phyloP scores from a whole-genome alignment of 1,140 invertebrate species.

The Euwallacea similis region DNA sequence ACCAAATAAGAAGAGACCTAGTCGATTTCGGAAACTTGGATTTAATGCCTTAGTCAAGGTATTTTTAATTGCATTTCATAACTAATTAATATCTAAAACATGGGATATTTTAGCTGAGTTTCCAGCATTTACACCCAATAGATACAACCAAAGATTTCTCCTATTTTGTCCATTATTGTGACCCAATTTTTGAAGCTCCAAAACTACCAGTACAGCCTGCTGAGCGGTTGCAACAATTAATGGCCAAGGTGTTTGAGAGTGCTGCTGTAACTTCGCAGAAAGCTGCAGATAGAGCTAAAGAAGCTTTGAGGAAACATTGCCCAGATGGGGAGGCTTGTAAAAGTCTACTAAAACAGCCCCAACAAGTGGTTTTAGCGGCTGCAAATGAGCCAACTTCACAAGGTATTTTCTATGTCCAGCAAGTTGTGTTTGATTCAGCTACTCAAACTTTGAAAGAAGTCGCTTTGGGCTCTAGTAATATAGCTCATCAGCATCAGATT shows the following conservation, averaged over 20 bases:
- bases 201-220: conserved; percentile 40
- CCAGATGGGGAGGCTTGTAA: background rate
- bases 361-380: background rate
- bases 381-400: background rate
- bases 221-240: conserved; percentile 45
- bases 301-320: conserved; percentile 22
- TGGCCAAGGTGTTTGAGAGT: conserved; percentile 48
- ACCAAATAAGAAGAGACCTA: conserved; percentile 44
- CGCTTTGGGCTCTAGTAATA: background rate
- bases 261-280: conserved; percentile 42
- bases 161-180: conserved; percentile 51
- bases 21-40: conserved; percentile 49
- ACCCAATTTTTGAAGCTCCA: conserved; percentile 45
- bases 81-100: background rate
- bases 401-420: conserved; percentile 13
- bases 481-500: background rate
- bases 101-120: conserved; percentile 47
- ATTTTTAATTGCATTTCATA: background rate
- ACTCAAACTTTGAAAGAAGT: conserved; percentile 21
- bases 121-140: conserved; percentile 49
- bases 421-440: conserved; percentile 18
- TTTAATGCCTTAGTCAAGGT: conserved; percentile 53
- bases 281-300: conserved; percentile 31
- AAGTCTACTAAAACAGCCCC: no score
- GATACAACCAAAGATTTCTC: conserved; percentile 42